Evolutionary conservation across 2,888 invertebrate species (phyloP), one percentile per base, ranked within the genome.

Genomic region (Synergus japonicus): DNA sequence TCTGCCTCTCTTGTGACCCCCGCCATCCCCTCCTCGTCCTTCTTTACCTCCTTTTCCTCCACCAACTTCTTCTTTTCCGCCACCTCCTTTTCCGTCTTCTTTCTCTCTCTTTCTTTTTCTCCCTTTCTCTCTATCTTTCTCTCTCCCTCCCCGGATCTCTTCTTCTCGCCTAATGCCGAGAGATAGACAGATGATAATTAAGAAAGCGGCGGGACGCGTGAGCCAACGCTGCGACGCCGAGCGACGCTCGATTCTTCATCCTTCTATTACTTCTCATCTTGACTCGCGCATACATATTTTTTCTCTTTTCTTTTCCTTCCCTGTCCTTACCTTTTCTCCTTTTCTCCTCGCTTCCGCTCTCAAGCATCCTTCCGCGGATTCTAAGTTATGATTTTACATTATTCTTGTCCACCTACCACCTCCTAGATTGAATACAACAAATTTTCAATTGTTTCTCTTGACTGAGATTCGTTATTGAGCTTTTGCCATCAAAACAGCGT

Each of bases 111-210:
- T 79, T 78, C 79, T 79, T 79, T 77, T 76, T 82, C 79, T 78
- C 79, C 81, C 77, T 65, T 79, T 82, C 83, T 58, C 78, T 76
- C 63, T 76, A 9, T 82, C 82, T 63, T 64, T 69, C 73, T 78
- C 58, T 58, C 81, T 37, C 78, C 60, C 81, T 76, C 54, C 77
- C 76, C 76, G 69, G 54, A 49, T 60, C 46, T 76, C 77, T 69
- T 73, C 79, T 37, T 83, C 87, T 84, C 84, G 83, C 85, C 87
- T 88, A 88, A 90, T 90, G 88, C 89, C 88, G 87, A 86, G 89
- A 91, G 91, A 91, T 91, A 90, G 91, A 91, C 91, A 89, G 92
- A 92, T 90, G 91, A 92, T 92, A 92, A 92, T 92, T 92, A 91
- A 92, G 91, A 92, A 91, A 91, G 90, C 91, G 90, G 88, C 86